Evolutionary conservation across 1,140 invertebrate species (phyloP).

Genomic region (Drusus annulatus): DNA sequence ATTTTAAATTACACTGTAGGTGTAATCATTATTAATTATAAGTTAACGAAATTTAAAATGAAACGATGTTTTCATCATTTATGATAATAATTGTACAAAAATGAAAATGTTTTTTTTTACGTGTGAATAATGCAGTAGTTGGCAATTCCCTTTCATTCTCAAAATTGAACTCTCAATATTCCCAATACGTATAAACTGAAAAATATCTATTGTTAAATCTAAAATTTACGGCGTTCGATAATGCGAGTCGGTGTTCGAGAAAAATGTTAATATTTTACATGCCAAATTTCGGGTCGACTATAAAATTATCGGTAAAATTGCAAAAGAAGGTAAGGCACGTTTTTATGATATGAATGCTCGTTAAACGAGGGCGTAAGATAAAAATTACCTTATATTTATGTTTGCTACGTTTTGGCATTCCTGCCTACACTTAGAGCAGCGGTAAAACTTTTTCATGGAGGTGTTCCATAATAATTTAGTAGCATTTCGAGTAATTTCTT

Average conservation of each 20-base stretch:
- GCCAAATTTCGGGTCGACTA: constrained; percentile 3
- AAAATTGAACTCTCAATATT: constrained; percentile 5
- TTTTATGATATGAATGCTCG: constrained; percentile 35
- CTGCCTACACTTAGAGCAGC: neutral
- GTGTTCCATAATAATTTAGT: neutral
- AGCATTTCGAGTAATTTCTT: no score
- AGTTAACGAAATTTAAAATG: no score
- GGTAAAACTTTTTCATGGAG: neutral
- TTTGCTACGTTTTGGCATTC: constrained; percentile 23
- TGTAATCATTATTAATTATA: no score
- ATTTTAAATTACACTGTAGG: no score
- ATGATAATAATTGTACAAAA: no score
- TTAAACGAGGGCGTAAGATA: constrained; percentile 20
- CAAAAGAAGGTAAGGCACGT: constrained; percentile 26
- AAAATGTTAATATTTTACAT: neutral
- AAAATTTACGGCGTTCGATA: constrained; percentile 9
- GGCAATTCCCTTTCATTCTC: no score
- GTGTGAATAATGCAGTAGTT: no score
- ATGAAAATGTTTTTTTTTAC: no score
- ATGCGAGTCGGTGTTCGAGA: constrained; percentile 2
- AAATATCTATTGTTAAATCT: neutral
- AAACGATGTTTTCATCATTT: no score
- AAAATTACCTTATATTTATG: constrained; percentile 31
- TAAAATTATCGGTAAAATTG: constrained; percentile 29
- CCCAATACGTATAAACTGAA: neutral